Conservation (phyloP, 2,113 vertebrate genomes). For the Istiophorus platypterus region DNA sequence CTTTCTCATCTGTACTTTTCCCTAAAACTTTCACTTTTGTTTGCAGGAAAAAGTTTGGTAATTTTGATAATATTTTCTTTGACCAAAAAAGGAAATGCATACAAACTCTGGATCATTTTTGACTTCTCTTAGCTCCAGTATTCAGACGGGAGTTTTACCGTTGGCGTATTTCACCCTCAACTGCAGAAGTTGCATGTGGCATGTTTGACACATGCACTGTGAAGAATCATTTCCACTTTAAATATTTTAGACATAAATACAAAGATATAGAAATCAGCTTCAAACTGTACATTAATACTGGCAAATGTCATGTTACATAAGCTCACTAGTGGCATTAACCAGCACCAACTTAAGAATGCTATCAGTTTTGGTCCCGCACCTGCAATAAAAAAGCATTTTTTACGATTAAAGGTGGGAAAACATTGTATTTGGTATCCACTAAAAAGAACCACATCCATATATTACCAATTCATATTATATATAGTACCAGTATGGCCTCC, state of each 20-base stretch:
- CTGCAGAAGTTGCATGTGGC: neutral
- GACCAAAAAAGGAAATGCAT: neutral
- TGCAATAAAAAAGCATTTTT: neutral
- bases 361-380: neutral
- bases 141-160: neutral
- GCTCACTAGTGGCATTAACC: neutral
- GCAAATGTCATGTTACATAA: neutral
- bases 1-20: neutral
- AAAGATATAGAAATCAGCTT: neutral
- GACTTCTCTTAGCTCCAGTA: neutral
- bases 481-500: no score
- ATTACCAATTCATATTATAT: neutral
- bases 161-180: neutral
- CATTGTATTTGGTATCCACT: neutral
- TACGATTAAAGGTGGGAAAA: neutral
- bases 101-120: neutral
- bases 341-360: neutral
- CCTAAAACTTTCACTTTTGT: neutral
- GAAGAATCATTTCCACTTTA: neutral
- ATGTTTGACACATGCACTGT: neutral
- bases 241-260: neutral
- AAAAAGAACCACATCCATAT: neutral
- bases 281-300: neutral
- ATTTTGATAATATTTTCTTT: no score
- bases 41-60: neutral